A percentile compares a stretch with the other conserved stretches of the same genome.
These are phyloP conservation scores for Oophaga pumilio DNA, from an alignment of 2,113 vertebrate species.

Conservation along the genomic window DNA sequence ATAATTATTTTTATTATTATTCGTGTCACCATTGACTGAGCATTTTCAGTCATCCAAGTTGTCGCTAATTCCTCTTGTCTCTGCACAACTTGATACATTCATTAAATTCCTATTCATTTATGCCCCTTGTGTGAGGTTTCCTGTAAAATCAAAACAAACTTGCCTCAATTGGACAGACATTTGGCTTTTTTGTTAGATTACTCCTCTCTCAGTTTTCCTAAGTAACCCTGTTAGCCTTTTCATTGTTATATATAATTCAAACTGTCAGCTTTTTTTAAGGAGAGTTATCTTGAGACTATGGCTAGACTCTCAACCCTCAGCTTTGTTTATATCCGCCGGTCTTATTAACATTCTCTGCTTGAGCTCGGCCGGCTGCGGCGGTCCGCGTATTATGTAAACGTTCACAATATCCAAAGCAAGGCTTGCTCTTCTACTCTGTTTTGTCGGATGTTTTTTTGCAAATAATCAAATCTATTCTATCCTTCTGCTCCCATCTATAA, in stretches of 20 bases:
- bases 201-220: conserved; percentile 6
- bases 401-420: conserved; percentile 15
- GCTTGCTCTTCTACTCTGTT: neutral
- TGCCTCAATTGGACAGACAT: neutral
- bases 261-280: neutral
- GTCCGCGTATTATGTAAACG: conserved; percentile 33
- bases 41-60: neutral
- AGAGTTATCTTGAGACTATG: conserved; percentile 5
- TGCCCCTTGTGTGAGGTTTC: neutral
- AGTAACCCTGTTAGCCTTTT: conserved; percentile 25
- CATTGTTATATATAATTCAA: conserved; percentile 40
- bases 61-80: neutral
- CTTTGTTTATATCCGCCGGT: conserved; percentile 18
- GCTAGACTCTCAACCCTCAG: conserved; percentile 28
- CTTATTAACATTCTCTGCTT: conserved; percentile 35
- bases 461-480: conserved; percentile 28
- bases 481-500: neutral
- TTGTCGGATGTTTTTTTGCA: neutral
- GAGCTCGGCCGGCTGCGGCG: neutral
- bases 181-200: neutral
- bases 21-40: neutral
- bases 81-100: neutral
- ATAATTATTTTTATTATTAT: no score
- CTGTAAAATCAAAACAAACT: conserved; percentile 14
- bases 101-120: neutral